Evolutionary conservation across 2,888 invertebrate genomes (phyloP), one percentile per base, ranked within the genome.

Genomic region (Drosophila nr. medialis): DNA sequence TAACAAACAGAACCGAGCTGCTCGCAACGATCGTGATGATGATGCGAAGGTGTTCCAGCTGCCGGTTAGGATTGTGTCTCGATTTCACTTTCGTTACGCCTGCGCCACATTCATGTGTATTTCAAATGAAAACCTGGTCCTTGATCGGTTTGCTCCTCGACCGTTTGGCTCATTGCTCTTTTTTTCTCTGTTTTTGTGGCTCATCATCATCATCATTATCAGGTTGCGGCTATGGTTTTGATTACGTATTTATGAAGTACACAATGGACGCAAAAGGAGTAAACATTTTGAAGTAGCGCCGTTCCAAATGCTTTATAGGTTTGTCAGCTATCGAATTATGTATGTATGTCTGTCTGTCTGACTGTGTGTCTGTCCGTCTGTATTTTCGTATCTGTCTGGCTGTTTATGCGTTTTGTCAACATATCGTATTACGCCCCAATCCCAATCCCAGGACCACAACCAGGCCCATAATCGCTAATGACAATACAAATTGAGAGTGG

Each of bases 11-110:
- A 64, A 56, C 48, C 38, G 55, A 51, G 51, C 59, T 55, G 58
- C 45, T 53, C 50, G 42, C 42, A 24, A 45, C 24, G 45, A 24
- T 15, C 4, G 24, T 45, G 50, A 56, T 72, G 74, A 69, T 81
- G 72, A 75, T 70, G 86, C 73, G 81, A 90, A 90, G 85, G 90
- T 90, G 89, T 86, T 90, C 90, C 85, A 86, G 85, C 85, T 86
- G 85, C 86, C 83, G 83, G 58, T 64, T 72, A 51, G 77, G 59
- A 56, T 63, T 64, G 55, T 66, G 82, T 89, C 85, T 87, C 90
- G 89, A 90, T 87, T 87, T 87, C 90, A 90, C 90, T 90, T 87
- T 87, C 86, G 90, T 75, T 86, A 86, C 84, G 89, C 90, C 83
- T 76, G 75, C 72, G 75, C 85, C 80, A 71, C 36, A 75, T 40